Percentiles rank a stretch among this genome's conserved stretches.
These are phyloP conservation scores for Cherax quadricarinatus DNA, from an alignment of 1,140 invertebrate genomes.

Conservation along the genomic window DNA sequence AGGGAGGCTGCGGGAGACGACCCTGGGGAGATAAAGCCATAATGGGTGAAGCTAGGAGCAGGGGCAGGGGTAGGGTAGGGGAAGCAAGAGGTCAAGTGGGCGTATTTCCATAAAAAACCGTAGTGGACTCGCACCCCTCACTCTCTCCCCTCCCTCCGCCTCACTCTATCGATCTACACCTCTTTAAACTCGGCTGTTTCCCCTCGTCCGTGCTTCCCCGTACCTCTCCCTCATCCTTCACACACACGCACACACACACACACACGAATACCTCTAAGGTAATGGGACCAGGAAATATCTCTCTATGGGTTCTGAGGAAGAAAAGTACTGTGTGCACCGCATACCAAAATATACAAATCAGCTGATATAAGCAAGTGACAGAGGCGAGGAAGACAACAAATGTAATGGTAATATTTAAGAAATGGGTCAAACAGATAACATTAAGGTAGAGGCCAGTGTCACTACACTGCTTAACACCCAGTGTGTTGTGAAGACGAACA, in stretches of 20 bases:
- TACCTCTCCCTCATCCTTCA: neutral
- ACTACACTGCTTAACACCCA: too few species aligned
- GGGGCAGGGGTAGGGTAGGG: neutral
- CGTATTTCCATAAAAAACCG: neutral
- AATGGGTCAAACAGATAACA: too few species aligned
- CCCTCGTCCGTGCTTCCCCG: neutral
- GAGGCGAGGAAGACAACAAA: too few species aligned
- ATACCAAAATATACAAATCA: too few species aligned
- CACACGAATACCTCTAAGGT: neutral
- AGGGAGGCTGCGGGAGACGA: neutral
- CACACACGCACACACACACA: neutral
- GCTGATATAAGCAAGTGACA: too few species aligned
- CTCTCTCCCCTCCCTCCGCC: neutral
- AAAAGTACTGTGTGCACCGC: too few species aligned
- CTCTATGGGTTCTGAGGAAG: too few species aligned
- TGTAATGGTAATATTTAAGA: too few species aligned
- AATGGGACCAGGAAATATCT: too few species aligned
- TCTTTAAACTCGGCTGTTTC: neutral
- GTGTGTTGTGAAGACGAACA: too few species aligned
- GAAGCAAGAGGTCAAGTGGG: neutral
- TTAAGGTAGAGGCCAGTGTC: too few species aligned
- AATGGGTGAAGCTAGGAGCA: neutral
- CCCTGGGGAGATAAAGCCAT: neutral
- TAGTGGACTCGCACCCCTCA: neutral
- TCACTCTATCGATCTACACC: neutral